Evolutionary conservation across 1,140 invertebrate species (phyloP).

Genomic region (Atta cephalotes): DNA sequence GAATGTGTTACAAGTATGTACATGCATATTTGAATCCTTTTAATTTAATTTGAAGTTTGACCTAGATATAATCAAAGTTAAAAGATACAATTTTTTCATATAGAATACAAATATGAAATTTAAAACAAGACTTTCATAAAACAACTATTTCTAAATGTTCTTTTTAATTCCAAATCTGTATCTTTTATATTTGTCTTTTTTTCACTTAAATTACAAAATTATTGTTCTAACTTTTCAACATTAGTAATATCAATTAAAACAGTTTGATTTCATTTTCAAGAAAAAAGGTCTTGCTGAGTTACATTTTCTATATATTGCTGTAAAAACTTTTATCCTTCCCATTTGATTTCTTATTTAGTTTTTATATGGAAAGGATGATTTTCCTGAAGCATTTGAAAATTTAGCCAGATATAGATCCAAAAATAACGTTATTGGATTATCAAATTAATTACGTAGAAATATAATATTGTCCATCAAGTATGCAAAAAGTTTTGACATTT

Average conservation of each 20-base stretch:
- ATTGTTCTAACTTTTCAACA: not conserved
- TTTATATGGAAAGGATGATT: too few relatives aligned
- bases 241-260: not conserved
- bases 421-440: too few relatives aligned
- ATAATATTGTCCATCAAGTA: too few relatives aligned
- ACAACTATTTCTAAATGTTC: not conserved
- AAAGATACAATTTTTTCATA: not conserved
- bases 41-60: not conserved
- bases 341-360: not conserved
- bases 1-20: not conserved
- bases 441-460: too few relatives aligned
- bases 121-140: not conserved
- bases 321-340: not conserved
- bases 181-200: not conserved
- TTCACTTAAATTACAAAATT: not conserved
- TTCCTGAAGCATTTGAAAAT: too few relatives aligned
- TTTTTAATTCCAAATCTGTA: not conserved
- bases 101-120: not conserved
- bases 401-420: too few relatives aligned
- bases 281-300: not conserved
- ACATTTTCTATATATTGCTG: not conserved
- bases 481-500: too few relatives aligned
- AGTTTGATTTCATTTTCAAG: not conserved
- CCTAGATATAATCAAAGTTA: not conserved
- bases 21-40: constrained; percentile 7